Base-by-base conservation (phyloP, 2,888 invertebrate species). In the Elmis aenea region DNA sequence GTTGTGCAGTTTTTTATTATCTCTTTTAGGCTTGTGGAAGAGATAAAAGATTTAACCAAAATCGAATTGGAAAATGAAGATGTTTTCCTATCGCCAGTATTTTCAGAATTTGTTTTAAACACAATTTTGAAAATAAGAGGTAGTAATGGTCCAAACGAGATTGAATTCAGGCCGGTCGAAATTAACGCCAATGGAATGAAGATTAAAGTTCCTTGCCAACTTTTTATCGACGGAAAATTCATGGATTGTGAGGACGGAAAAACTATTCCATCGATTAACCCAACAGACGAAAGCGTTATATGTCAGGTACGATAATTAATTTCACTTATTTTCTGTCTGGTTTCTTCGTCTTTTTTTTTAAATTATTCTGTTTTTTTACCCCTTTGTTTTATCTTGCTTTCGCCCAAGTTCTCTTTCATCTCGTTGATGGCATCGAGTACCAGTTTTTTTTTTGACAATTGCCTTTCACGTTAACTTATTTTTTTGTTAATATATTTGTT, bases 211-310 rank as follows among this genome's bases (percentile, higher is more conserved):
- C 92, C 95, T 0, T 85, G 83, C 11, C 95, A 96, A 60, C 62
- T 94, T 30, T 96, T 95, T 59, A 88, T 96, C 51, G 78, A 93
- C 65, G 95, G 95, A 1, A 76, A 85, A 58, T 97, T 97, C 61
- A 76, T 88, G 0, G 78, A 94, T 60, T 77, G 90, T 0, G 83
- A 83, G 26, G 72, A 69, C 33, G 77, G 79, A 2, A 76, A 77
- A 41, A 76, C 73, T 0, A 66, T 84, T 26, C 71, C 77, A 0
- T 69, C 83, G 6, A 73, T 95, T 1, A 93, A 96, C 64, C 96
- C 96, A 0, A 77, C 81, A 2, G 86, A 87, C 54, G 96, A 94
- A 64, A 74, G 77, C 33, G 75, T 85, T 4, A 80, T 89, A 29
- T 88, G 88, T 52, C 70, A 81, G 43, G 86, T 76, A 56, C 55